These are phyloP conservation scores for Eupithecia subfuscata DNA, from an alignment of 2,888 invertebrate species.

Conservation along the genomic window DNA sequence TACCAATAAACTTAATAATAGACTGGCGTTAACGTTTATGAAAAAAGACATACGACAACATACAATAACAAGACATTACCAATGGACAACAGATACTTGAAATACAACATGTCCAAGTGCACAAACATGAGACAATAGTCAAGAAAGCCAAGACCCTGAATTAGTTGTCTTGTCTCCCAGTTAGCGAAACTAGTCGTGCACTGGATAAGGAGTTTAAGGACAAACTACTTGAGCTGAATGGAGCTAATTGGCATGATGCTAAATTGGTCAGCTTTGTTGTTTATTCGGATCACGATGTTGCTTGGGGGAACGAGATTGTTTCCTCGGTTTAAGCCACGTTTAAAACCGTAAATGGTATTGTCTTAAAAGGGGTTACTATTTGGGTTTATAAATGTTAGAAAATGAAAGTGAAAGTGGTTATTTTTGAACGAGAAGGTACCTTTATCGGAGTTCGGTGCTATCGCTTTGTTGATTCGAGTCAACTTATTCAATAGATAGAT, in stretches of 20 bases:
- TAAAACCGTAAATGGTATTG: slow-evolving; percentile 12
- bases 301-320: slow-evolving; percentile 27
- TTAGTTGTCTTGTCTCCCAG: slow-evolving; percentile 31
- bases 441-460: neutral
- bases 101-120: slow-evolving; percentile 3
- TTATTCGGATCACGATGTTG: slow-evolving; percentile 35
- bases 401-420: neutral
- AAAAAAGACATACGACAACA: too few species aligned
- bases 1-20: neutral
- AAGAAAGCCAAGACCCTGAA: slow-evolving; percentile 35
- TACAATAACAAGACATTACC: neutral
- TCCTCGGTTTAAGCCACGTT: slow-evolving; percentile 12
- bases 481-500: neutral
- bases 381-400: neutral
- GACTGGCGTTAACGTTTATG: slow-evolving; percentile 1
- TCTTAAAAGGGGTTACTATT: slow-evolving; percentile 16
- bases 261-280: slow-evolving; percentile 52
- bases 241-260: slow-evolving; percentile 55
- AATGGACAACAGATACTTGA: slow-evolving; percentile 1
- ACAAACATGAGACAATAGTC: slow-evolving; percentile 4
- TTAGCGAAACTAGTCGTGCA: slow-evolving; percentile 27
- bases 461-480: neutral
- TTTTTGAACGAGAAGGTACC: neutral
- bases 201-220: slow-evolving; percentile 50
- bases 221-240: slow-evolving; percentile 52